These are phyloP conservation scores for Eleutherodactylus coqui DNA, from an alignment of 2,797 vertebrate species.

Conservation along the genomic window DNA sequence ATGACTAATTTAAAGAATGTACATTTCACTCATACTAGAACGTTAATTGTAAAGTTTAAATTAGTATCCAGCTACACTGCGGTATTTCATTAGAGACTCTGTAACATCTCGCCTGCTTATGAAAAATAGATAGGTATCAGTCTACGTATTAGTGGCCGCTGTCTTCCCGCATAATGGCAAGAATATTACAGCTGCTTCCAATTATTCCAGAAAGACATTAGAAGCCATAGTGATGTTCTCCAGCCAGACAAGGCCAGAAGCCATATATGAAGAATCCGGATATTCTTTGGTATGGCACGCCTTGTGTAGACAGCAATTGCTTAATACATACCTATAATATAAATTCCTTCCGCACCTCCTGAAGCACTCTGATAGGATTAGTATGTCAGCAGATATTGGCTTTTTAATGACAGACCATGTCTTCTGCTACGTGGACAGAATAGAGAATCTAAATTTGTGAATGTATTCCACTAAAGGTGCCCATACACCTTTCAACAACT, in stretches of 20 bases:
- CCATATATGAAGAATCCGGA: not conserved
- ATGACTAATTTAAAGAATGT: slow-evolving; percentile 54
- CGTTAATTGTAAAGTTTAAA: slow-evolving; percentile 35
- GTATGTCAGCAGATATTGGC: too few relatives aligned
- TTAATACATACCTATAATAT: too few relatives aligned
- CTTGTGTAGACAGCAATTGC: not conserved
- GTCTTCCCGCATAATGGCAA: not conserved
- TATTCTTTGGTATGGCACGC: not conserved
- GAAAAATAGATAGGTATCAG: not conserved
- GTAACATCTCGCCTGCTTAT: not conserved
- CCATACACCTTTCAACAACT: too few relatives aligned
- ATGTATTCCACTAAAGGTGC: too few relatives aligned
- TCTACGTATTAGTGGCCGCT: not conserved
- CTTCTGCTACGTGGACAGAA: too few relatives aligned
- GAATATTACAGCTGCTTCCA: not conserved
- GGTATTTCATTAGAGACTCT: not conserved
- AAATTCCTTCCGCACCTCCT: too few relatives aligned
- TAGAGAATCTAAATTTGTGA: too few relatives aligned
- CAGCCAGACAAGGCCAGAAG: not conserved
- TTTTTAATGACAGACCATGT: too few relatives aligned
- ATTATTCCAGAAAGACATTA: not conserved
- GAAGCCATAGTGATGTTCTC: not conserved
- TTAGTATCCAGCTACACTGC: slow-evolving; percentile 19
- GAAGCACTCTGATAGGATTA: too few relatives aligned
- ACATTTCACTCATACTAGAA: slow-evolving; percentile 9